Evolutionary conservation across 2,888 invertebrate genomes (phyloP).

Genomic region (Chaetoderma sp.): DNA sequence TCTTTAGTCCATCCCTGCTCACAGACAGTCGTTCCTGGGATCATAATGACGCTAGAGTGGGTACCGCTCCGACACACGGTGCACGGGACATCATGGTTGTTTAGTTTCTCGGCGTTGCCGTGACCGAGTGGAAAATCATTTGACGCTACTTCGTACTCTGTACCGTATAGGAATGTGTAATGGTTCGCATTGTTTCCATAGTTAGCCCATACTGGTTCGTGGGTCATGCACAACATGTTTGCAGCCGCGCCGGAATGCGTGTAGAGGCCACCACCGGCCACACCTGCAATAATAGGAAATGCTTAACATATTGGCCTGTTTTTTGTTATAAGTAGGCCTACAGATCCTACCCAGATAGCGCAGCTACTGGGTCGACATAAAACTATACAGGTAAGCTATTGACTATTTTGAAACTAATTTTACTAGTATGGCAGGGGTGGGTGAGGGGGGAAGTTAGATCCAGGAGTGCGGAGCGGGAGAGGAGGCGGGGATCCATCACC

Average conservation of each 20-base stretch:
- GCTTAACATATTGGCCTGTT: too few species aligned
- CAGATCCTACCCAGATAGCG: too few species aligned
- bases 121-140: not conserved
- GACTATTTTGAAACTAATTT: too few species aligned
- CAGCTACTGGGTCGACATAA: too few species aligned
- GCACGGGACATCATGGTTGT: conserved; percentile 35
- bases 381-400: too few species aligned
- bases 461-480: too few species aligned
- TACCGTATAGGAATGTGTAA: conserved; percentile 26
- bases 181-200: too few species aligned
- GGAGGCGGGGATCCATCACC: too few species aligned
- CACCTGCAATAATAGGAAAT: too few species aligned
- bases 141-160: conserved; percentile 16
- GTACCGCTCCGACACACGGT: conserved; percentile 31
- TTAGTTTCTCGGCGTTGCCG: conserved; percentile 1
- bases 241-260: not conserved
- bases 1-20: conserved; percentile 39
- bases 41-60: conserved; percentile 28
- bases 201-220: not conserved
- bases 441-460: too few species aligned
- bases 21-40: conserved; percentile 35
- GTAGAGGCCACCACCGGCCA: not conserved
- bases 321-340: too few species aligned
- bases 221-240: conserved; percentile 1
- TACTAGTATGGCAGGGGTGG: too few species aligned